Evolutionary conservation across 2,797 vertebrate genomes (phyloP), one percentile per base, ranked within the genome.

Genomic region (Gambusia yucatana): DNA sequence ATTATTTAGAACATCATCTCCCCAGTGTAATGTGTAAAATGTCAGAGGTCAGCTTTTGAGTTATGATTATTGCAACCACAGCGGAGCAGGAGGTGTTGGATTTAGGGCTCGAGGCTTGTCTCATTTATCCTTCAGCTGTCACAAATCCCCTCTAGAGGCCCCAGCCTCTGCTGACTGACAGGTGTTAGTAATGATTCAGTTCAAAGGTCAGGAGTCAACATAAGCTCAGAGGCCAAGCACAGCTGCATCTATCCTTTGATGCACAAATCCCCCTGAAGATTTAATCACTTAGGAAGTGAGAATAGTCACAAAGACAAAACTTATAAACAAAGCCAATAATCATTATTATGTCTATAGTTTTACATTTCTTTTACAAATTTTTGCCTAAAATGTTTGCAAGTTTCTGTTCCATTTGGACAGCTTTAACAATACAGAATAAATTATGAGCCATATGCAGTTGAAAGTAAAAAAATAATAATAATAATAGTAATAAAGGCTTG

Each of bases 111-210:
- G 17, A 78, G 86, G 88, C 86, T 90, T 90, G 89, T 92, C 92
- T 90, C 87, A 85, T 87, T 93, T 90, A 91, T 91, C 91, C 90
- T 88, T 92, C 92, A 94, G 93, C 94, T 95, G 93, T 94, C 93
- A 91, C 84, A 84, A 73, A 84, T 73, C 78, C 76, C 85, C 84
- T 87, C 83, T 72, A 81, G 88, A 87, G 93, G 83, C 88, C 65
- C 36, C 48, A 85, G 80, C 72, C 80, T 83, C 83, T 14, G 33
- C 87, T 94, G 92, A 94, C 88, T 94, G 94, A 93, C 94, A 94
- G 94, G 92, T 94, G 94, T 93, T 93, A 90, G 89, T 94, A 94
- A 94, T 93, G 92, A 91, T 82, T 84, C 0, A 73, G 93, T 86
- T 93, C 92, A 94, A 71, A 89, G 94, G 90, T 93, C 90, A 85